Base-by-base conservation (phyloP, 2,888 invertebrate species). In the Cerastis rubricosa region DNA sequence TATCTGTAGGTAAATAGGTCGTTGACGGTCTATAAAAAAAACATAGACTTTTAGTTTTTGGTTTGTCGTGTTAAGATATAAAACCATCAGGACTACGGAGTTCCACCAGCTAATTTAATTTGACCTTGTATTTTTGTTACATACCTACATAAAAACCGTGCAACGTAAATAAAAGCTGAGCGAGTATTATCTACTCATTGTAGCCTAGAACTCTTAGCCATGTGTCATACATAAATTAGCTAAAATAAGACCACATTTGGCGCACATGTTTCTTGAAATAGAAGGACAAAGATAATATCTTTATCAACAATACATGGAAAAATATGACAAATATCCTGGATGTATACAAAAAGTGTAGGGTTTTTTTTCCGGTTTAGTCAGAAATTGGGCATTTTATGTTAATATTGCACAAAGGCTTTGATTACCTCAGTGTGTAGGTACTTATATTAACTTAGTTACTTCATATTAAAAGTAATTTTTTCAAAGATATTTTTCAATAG, bases 361-460 rank as follows among this genome's bases (percentile, higher is more conserved):
- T 35, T 35, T 35, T 35, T 35, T 35, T 35, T 35, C 3, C 35
- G 4, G 43, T 64, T 40, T 64, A 43, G 22, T 68, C 71, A 71
- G 84, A 79, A 76, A 78, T 67, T 65, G 67, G 73, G 59, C 22
- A 40, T 69, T 47, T 66, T 51, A 65, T 22, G 51, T 75, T 83
- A 74, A n/a, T 76, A 40, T 45, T 79, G 75, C 85, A 84, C 85
- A 79, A 74, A 47, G 64, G 76, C 76, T 76, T 59, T 6, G 17
- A 69, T 74, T 84, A 86, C 87, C 82, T 87, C 86, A 81, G 51
- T 78, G 82, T 88, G 86, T n/a, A n/a, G n/a, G n/a, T 87, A 87
- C 85, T 87, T 87, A 87, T 78, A 43, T 76, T 7, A 54, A 70
- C 17, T 51, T 64, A 35, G 35, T 35, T 35, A 35, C 35, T 35